Evolutionary conservation across 2,797 vertebrate genomes (phyloP).

Genomic region (Sphaeramia orbicularis): DNA sequence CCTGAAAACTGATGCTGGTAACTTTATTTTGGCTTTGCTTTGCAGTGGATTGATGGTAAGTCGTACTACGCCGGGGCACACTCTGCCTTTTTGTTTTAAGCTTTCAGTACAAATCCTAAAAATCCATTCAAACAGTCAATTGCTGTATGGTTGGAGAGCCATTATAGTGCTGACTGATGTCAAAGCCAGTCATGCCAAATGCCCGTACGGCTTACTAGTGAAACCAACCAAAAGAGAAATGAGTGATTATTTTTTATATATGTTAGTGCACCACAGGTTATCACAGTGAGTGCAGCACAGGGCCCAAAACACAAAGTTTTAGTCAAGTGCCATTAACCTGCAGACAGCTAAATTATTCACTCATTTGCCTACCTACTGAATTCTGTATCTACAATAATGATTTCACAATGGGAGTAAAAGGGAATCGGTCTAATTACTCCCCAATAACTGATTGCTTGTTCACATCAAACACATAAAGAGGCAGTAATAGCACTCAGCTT

Average conservation of each 20-base stretch:
- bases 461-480: slow-evolving; percentile 46
- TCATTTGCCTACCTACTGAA: slow-evolving; percentile 45
- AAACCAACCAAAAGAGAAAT: slow-evolving; percentile 7
- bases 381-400: slow-evolving; percentile 41
- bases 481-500: slow-evolving; percentile 14
- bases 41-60: neutral
- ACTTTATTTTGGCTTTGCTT: neutral
- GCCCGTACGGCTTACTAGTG: slow-evolving; percentile 12
- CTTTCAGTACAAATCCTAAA: slow-evolving; percentile 16
- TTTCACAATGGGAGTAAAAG: slow-evolving; percentile 41
- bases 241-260: slow-evolving; percentile 27
- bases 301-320: slow-evolving; percentile 19
- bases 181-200: slow-evolving; percentile 11
- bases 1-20: slow-evolving; percentile 26
- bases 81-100: slow-evolving; percentile 7
- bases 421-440: slow-evolving; percentile 59
- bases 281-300: slow-evolving; percentile 5
- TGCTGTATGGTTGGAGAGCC: neutral
- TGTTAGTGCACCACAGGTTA: slow-evolving; percentile 22
- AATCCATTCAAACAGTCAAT: slow-evolving; percentile 6
- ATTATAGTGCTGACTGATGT: slow-evolving; percentile 2
- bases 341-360: slow-evolving; percentile 50
- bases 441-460: slow-evolving; percentile 59
- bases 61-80: no score
- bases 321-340: slow-evolving; percentile 40